These are phyloP conservation scores for Drosophila rubida DNA, from an alignment of 2,888 invertebrate genomes.

Conservation along the genomic window DNA sequence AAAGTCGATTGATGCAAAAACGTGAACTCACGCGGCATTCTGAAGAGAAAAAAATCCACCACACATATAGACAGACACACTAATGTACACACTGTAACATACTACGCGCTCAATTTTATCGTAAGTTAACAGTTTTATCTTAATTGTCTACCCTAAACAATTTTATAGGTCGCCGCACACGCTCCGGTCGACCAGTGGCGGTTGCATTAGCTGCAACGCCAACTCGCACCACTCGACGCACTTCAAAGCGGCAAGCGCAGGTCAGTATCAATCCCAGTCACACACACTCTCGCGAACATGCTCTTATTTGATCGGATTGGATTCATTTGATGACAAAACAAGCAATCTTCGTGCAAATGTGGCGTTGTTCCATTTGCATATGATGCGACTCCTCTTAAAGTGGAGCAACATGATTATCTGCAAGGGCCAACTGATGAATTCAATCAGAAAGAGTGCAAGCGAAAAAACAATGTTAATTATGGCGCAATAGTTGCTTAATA, in stretches of 20 bases:
- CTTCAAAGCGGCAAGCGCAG: constrained; percentile 80
- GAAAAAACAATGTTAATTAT: not conserved
- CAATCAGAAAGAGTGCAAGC: constrained; percentile 11
- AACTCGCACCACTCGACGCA: constrained; percentile 75
- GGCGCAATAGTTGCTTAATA: not conserved
- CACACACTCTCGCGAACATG: not conserved
- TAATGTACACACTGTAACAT: constrained; percentile 9
- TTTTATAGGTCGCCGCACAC: constrained; percentile 86
- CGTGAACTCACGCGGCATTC: constrained; percentile 65
- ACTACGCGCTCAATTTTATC: constrained; percentile 18
- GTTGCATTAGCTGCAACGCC: constrained; percentile 79
- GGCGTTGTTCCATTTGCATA: constrained; percentile 86
- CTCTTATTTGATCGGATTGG: constrained; percentile 2
- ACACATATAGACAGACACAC: constrained; percentile 18
- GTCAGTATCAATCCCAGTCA: constrained; percentile 59
- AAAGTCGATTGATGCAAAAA: constrained; percentile 22
- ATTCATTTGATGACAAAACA: constrained; percentile 79
- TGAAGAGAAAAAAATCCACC: constrained; percentile 22
- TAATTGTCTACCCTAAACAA: not conserved
- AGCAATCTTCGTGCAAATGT: constrained; percentile 81
- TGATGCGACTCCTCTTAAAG: constrained; percentile 76
- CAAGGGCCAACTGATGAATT: constrained; percentile 85
- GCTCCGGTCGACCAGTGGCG: constrained; percentile 86
- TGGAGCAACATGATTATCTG: constrained; percentile 80
- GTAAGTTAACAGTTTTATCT: constrained; percentile 3